Evolutionary conservation across 2,797 vertebrate genomes (phyloP).

Genomic region (Darevskia nairensis): DNA sequence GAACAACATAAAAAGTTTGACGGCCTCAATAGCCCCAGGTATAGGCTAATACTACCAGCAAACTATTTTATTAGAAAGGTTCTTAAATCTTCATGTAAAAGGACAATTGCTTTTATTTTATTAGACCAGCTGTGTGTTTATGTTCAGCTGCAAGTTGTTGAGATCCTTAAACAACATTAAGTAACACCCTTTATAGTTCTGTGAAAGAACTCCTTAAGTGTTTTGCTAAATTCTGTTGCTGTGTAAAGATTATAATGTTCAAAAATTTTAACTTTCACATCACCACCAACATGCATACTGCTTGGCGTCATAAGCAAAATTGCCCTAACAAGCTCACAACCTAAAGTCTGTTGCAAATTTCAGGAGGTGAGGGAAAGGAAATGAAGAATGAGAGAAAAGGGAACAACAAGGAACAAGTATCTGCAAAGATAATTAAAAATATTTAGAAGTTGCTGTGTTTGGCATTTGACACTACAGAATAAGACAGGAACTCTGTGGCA

Average conservation of each 20-base stretch:
- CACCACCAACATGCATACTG: not conserved
- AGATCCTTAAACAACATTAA: not conserved
- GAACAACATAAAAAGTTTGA: not conserved
- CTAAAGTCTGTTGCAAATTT: not conserved
- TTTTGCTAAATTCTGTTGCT: not conserved
- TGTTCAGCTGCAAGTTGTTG: not conserved
- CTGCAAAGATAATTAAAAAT: not conserved
- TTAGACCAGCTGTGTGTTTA: too few relatives aligned
- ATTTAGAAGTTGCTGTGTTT: not conserved
- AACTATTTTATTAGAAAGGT: not conserved
- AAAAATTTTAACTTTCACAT: not conserved
- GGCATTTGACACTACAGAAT: not conserved
- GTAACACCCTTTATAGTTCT: not conserved
- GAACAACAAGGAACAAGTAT: not conserved
- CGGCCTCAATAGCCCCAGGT: not conserved
- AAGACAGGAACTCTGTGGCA: not conserved
- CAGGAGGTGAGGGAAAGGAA: not conserved
- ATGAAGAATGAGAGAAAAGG: not conserved
- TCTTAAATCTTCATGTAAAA: not conserved
- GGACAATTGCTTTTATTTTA: not conserved
- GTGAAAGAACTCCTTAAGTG: not conserved
- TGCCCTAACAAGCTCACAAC: not conserved
- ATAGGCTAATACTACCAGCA: not conserved
- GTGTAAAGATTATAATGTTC: not conserved
- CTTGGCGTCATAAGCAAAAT: not conserved